A percentile compares a stretch with the other conserved stretches of the same genome.
Evolutionary conservation across 2,797 vertebrate genomes (phyloP).

Genomic region (Crax fasciolata): DNA sequence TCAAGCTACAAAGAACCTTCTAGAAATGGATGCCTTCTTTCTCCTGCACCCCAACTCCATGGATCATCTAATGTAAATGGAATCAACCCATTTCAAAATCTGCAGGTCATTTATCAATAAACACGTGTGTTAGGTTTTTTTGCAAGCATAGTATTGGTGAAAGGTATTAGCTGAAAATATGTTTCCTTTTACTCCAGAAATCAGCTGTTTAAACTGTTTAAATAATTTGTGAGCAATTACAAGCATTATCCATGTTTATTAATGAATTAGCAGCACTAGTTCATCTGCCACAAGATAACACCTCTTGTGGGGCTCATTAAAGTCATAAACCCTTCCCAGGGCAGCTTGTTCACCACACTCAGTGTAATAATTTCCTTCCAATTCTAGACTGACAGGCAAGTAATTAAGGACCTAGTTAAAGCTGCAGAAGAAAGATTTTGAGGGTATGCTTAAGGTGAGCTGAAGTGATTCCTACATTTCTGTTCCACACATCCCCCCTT

Average conservation of each 20-base stretch:
- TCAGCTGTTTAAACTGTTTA: background rate
- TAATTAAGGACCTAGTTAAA: background rate
- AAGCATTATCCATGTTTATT: background rate
- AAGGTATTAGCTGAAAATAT: background rate
- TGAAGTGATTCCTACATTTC: background rate
- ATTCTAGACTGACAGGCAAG: background rate
- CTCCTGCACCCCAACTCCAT: background rate
- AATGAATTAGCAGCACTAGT: background rate
- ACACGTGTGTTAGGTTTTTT: background rate
- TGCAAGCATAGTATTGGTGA: background rate
- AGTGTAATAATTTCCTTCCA: background rate
- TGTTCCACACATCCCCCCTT: background rate
- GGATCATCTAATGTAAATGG: background rate
- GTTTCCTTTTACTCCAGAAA: background rate
- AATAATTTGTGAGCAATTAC: background rate
- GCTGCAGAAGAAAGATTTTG: background rate
- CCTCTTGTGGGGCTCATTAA: background rate
- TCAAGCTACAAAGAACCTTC: background rate
- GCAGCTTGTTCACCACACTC: background rate
- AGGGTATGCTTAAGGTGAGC: background rate
- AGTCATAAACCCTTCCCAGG: background rate
- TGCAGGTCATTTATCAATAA: background rate
- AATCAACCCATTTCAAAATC: background rate
- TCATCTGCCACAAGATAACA: background rate
- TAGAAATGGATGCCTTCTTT: background rate